A percentile compares a stretch with the other conserved stretches of the same genome.
These are phyloP conservation scores for Romanogobio albipinnatus DNA, from an alignment of 2,113 vertebrate species.

Conservation along the genomic window DNA sequence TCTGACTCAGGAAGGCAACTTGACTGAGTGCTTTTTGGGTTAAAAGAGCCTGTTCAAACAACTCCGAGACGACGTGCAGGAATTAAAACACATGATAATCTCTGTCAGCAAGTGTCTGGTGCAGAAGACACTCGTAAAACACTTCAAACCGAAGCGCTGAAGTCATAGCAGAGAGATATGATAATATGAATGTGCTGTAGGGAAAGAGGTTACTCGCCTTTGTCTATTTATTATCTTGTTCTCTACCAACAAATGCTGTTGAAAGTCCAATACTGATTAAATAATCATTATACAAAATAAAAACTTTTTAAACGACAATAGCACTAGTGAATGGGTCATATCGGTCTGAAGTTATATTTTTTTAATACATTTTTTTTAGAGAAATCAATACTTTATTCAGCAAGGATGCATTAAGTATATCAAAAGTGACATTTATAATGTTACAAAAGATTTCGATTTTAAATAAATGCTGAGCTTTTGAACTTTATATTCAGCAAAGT, in stretches of 20 bases:
- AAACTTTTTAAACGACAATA: no score
- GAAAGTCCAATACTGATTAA: no score
- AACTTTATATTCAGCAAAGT: not conserved
- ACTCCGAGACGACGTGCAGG: conserved; percentile 23
- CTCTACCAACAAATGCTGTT: not conserved
- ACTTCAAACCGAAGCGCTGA: not conserved
- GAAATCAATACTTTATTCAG: not conserved
- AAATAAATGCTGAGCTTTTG: not conserved
- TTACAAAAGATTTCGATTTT: not conserved
- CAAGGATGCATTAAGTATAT: not conserved
- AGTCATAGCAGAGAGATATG: conserved; percentile 15
- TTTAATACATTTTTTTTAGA: not conserved
- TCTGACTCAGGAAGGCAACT: conserved; percentile 68
- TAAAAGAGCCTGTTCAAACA: conserved; percentile 63
- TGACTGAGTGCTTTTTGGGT: conserved; percentile 64
- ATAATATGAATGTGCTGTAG: conserved; percentile 31
- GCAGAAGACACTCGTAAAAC: conserved; percentile 23
- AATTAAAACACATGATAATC: conserved; percentile 36
- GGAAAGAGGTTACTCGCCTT: not conserved
- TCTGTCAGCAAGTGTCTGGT: conserved; percentile 33
- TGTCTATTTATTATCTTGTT: conserved; percentile 9
- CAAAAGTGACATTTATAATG: not conserved
- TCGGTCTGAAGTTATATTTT: not conserved
- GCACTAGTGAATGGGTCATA: no score
- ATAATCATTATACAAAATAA: no score